A percentile compares a stretch with the other conserved stretches of the same genome.
Evolutionary conservation across 2,113 vertebrate species (phyloP).

Genomic region (Hemiprocne comata): DNA sequence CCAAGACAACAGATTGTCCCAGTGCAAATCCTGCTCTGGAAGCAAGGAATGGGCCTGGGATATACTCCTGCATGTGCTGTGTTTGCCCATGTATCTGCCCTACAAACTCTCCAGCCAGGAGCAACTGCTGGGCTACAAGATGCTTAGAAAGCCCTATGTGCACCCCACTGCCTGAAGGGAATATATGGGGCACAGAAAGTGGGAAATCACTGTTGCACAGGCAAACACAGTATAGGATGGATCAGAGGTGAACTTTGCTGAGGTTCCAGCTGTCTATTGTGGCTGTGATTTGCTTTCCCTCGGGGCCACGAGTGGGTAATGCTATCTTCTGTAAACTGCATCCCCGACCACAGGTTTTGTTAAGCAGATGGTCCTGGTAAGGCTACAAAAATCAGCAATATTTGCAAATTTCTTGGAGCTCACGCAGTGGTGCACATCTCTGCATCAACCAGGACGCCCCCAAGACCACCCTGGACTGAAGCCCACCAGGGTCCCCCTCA

Average conservation of each 20-base stretch:
- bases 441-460: neutral
- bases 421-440: neutral
- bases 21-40: neutral
- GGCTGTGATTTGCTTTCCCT: neutral
- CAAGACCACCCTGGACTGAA: neutral
- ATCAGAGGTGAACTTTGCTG: neutral
- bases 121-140: neutral
- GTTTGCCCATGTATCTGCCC: fast-evolving
- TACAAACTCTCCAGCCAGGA: neutral
- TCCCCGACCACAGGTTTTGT: neutral
- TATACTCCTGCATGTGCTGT: fast-evolving
- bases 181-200: neutral
- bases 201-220: neutral
- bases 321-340: neutral
- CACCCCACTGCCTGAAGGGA: neutral
- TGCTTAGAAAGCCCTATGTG: neutral
- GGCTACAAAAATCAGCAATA: neutral
- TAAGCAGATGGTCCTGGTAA: neutral
- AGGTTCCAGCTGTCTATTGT: neutral
- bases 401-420: neutral
- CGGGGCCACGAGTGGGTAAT: neutral
- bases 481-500: neutral
- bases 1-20: neutral
- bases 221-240: neutral
- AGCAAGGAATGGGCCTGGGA: fast-evolving